Conservation (phyloP, 2,113 vertebrate species). For the Atrichornis clamosus region DNA sequence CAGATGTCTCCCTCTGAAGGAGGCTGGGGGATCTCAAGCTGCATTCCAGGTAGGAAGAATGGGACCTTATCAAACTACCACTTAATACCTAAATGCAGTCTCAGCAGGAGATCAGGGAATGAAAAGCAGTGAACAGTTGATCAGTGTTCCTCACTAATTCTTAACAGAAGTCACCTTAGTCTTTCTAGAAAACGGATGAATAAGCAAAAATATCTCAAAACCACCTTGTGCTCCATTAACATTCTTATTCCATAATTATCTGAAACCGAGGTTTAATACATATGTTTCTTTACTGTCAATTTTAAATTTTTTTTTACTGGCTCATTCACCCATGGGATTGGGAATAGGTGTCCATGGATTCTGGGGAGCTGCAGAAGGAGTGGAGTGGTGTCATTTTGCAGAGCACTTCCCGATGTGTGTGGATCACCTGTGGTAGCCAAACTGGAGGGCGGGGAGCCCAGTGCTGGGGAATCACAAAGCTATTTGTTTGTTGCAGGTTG, state of each 20-base stretch:
- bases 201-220: background rate
- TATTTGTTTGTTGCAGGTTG: constrained; percentile 28
- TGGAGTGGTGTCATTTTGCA: background rate
- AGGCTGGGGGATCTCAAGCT: background rate
- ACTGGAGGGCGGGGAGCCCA: background rate
- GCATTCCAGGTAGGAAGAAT: background rate
- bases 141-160: background rate
- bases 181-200: background rate
- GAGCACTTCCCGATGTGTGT: background rate
- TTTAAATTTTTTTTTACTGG: background rate
- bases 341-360: background rate
- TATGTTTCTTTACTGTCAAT: background rate
- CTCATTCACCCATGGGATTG: background rate
- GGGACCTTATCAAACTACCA: background rate
- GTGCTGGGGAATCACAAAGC: background rate
- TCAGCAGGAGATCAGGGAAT: background rate
- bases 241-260: background rate
- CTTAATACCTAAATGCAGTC: background rate
- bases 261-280: background rate
- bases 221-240: background rate
- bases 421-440: background rate
- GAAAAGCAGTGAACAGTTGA: background rate
- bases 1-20: background rate
- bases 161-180: background rate
- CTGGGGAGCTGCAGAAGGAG: background rate